Evolutionary conservation across 2,888 invertebrate genomes (phyloP), one percentile per base, ranked within the genome.

Genomic region (Onchidella celtica): DNA sequence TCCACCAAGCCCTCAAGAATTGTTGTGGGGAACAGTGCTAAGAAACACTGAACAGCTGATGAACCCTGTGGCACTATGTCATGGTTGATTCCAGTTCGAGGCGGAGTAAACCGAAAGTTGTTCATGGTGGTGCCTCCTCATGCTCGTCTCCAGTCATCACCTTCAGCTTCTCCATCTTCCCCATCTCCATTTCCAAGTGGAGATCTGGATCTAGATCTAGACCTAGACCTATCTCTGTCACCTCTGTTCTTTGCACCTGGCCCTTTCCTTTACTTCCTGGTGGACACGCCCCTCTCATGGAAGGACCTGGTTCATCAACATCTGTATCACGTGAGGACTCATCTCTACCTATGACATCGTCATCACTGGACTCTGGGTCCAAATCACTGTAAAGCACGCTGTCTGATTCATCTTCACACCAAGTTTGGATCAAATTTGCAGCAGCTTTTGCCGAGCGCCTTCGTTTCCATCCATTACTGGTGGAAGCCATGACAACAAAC

Each of bases 311-410:
- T n/a, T n/a, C n/a, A n/a, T n/a, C n/a, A n/a, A n/a, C n/a, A n/a
- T n/a, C n/a, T n/a, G n/a, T n/a, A n/a, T n/a, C n/a, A n/a, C n/a
- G n/a, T n/a, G n/a, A n/a, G n/a, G n/a, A n/a, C n/a, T n/a, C n/a
- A n/a, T n/a, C n/a, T n/a, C n/a, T n/a, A n/a, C n/a, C n/a, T n/a
- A n/a, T n/a, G n/a, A n/a, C n/a, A n/a, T n/a, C n/a, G n/a, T n/a
- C n/a, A n/a, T n/a, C n/a, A n/a, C n/a, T n/a, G n/a, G n/a, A n/a
- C n/a, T n/a, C n/a, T n/a, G n/a, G n/a, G n/a, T n/a, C n/a, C n/a
- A n/a, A n/a, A n/a, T n/a, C n/a, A n/a, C n/a, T n/a, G n/a, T n/a
- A 69, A 24, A 29, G 29, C 24, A 66, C 14, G 21, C 90, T 91
- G 91, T 90, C 90, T 14, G 90, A n/a, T n/a, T n/a, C n/a, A n/a